Evolutionary conservation across 2,888 invertebrate genomes (phyloP), one percentile per base, ranked within the genome.

Genomic region (Suillia variegata): DNA sequence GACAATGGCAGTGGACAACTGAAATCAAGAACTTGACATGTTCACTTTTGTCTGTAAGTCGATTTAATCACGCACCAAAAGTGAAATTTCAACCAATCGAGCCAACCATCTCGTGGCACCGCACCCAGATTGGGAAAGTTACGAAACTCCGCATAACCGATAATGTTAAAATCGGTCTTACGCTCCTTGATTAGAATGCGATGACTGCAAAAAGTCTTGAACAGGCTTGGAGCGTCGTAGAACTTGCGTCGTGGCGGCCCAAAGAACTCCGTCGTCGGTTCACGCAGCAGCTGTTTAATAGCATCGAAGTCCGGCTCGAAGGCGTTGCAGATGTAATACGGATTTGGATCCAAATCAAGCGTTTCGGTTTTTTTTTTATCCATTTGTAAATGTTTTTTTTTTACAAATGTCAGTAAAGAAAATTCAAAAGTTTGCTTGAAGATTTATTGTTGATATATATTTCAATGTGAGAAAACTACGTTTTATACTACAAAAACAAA

Each of bases 31-130:
- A n/a, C n/a, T n/a, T n/a, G n/a, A n/a, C n/a, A n/a, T n/a, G n/a
- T n/a, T n/a, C n/a, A n/a, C n/a, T n/a, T n/a, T n/a, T n/a, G n/a
- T n/a, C n/a, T n/a, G n/a, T n/a, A n/a, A n/a, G n/a, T n/a, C n/a
- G n/a, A n/a, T n/a, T n/a, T n/a, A n/a, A n/a, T n/a, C n/a, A n/a
- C 38, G 59, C 69, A 77, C 79, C 75, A 74, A 63, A 70, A 80
- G 65, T 71, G 70, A 5, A 58, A 42, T 1, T 61, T 20, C 12
- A 80, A 24, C 75, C 79, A 80, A 1, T 73, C 57, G 33, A 67
- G 10, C 80, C 80, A 80, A 8, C 63, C 62, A 31, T 68, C 71
- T 2, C 53, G 59, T n/a, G 69, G 64, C 42, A 80, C 3, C 0
- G 74, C 70, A 0, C 58, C 53, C 2, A 80, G 58, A 4, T 63